A percentile compares a stretch with the other conserved stretches of the same genome.
These are phyloP conservation scores for Ivindomyrus marchei DNA, from an alignment of 2,113 vertebrate genomes.

Conservation along the genomic window DNA sequence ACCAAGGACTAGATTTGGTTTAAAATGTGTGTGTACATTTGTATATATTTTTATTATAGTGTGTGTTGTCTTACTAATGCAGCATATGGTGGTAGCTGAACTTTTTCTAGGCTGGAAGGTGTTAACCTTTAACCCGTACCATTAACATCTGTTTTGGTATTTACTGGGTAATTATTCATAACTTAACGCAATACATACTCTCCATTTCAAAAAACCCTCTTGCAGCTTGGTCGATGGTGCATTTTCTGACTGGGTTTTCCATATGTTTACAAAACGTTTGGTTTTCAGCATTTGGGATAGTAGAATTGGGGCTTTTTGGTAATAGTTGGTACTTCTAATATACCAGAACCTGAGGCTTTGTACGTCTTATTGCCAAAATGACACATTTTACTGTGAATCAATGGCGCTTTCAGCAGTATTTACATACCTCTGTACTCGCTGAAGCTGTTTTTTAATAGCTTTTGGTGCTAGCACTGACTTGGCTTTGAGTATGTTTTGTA, in stretches of 20 bases:
- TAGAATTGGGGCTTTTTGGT: neutral
- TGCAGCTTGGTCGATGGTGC: neutral
- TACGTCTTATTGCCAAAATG: neutral
- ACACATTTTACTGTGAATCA: neutral
- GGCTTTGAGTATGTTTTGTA: conserved; percentile 17
- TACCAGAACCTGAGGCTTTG: neutral
- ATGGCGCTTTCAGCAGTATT: neutral
- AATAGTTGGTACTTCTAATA: neutral
- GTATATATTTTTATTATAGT: neutral
- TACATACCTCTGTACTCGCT: neutral
- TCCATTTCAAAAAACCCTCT: neutral
- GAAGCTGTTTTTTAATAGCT: neutral
- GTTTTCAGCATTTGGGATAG: neutral
- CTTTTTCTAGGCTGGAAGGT: neutral
- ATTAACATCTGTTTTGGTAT: neutral
- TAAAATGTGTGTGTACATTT: neutral
- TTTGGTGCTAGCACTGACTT: conserved; percentile 2
- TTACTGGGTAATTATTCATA: neutral
- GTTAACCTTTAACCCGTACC: neutral
- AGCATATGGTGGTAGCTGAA: neutral
- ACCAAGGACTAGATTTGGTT: neutral
- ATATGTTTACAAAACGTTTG: neutral
- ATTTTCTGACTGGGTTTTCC: neutral
- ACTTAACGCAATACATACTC: neutral
- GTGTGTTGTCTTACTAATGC: neutral